These are phyloP conservation scores for Notodonta ziczac DNA, from an alignment of 2,888 invertebrate genomes.

Conservation along the genomic window DNA sequence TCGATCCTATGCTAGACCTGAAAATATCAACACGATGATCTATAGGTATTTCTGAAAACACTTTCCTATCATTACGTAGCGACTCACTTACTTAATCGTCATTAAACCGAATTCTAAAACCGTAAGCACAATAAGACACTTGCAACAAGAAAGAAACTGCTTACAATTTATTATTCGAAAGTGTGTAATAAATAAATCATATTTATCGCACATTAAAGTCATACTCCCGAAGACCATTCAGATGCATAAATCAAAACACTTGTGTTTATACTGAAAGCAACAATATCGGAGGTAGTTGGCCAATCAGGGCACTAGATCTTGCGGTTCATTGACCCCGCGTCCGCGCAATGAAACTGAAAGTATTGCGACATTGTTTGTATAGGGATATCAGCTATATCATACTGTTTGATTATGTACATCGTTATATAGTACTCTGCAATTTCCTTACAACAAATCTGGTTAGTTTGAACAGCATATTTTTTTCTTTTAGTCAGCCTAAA, in stretches of 20 bases:
- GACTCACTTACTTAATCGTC: too few species aligned
- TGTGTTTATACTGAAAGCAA: conserved; percentile 43
- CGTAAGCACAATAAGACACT: not conserved
- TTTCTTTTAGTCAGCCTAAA: too few species aligned
- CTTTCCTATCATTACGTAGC: too few species aligned
- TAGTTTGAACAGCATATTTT: too few species aligned
- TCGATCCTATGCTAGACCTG: too few species aligned
- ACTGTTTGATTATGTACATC: not conserved
- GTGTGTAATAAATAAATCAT: conserved; percentile 11
- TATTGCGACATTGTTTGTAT: conserved; percentile 46
- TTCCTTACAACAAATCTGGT: too few species aligned
- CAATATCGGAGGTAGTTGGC: conserved; percentile 41
- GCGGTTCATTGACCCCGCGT: conserved; percentile 52
- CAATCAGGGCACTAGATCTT: conserved; percentile 53
- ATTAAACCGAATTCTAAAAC: not conserved
- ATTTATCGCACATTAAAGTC: not conserved
- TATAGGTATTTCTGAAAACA: too few species aligned
- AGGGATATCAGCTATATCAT: not conserved
- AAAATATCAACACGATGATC: too few species aligned
- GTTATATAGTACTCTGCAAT: not conserved
- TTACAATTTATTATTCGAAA: conserved; percentile 32
- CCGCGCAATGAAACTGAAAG: conserved; percentile 60
- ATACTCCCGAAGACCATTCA: not conserved
- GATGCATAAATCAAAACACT: conserved; percentile 19
- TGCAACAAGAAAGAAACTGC: not conserved